Evolutionary conservation across 53 echinoderm and acorn worm species (phyloP), one percentile per base, ranked within the genome.

Genomic region (Holothuria leucospilota): DNA sequence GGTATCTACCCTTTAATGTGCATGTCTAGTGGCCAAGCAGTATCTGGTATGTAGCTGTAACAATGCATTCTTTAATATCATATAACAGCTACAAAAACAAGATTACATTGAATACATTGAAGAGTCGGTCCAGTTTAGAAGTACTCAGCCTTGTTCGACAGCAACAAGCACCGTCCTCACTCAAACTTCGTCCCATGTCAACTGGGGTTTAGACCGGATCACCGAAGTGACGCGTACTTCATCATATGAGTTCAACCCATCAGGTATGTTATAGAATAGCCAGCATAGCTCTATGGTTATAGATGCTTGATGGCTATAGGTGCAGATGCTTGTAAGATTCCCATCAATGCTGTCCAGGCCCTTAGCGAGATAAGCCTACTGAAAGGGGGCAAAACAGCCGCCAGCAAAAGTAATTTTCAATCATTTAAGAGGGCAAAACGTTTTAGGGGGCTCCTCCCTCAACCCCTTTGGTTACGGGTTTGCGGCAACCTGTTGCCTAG

Each of bases 201-300:
- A 27, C 30, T 70, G 70, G 70, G 70, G 70, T 30, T 29, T 70
- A 2, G 70, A 70, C 39, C 38, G 70, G 39, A 70, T 70, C 15
- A 30, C 30, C 11, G 70, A 70, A 13, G 3, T 0, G 4, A 4
- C 39, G 30, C 21, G 21, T 14, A 38, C 70, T 8, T 4, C 0
- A 8, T 21, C 4, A 2, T 38, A 30, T 8, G 27, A 9, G 20
- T 70, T 38, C 16, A 70, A 20, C 16, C 70, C 70, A 20, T 34
- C 70, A 38, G 70, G 70, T 70, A 14, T 46, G 46, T 46, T 34
- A 34, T 3, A 34, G 34, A 34, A 3, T 34, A 34, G 46, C 46
- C 46, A 46, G 46, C 6, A 34, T 34, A 34, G 34, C 34, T 34
- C 34, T 3, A 34, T 34, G 34, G 34, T 34, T 34, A 3, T 34